These are phyloP conservation scores for Bungarus multicinctus DNA, from an alignment of 2,113 vertebrate species.

Conservation along the genomic window DNA sequence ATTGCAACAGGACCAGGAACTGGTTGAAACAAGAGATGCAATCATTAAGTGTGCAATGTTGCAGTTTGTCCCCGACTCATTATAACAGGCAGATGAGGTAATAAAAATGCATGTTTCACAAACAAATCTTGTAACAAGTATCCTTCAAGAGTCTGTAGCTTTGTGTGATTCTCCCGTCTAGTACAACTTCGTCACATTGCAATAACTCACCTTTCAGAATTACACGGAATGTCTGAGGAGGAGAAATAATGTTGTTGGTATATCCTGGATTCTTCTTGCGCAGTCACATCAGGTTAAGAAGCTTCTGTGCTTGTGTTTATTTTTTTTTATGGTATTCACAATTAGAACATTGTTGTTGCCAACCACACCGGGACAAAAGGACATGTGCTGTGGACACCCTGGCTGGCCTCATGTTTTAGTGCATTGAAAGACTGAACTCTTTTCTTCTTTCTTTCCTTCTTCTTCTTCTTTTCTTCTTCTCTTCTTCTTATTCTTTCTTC, in stretches of 20 bases:
- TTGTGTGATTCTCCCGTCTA: slow-evolving; percentile 76
- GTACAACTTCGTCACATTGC: slow-evolving; percentile 41
- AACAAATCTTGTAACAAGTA: slow-evolving; percentile 86
- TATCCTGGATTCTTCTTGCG: slow-evolving; percentile 47
- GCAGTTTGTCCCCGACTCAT: slow-evolving; percentile 90
- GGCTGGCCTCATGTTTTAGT: not conserved
- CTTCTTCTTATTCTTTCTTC: too few relatives aligned
- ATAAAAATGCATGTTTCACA: slow-evolving; percentile 89
- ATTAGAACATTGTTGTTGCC: slow-evolving; percentile 21
- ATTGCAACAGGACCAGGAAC: slow-evolving; percentile 85
- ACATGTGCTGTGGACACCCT: slow-evolving; percentile 9
- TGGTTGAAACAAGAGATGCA: slow-evolving; percentile 77
- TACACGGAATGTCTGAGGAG: slow-evolving; percentile 26
- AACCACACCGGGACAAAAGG: not conserved
- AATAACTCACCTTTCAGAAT: slow-evolving; percentile 47
- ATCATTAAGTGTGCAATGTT: slow-evolving; percentile 91
- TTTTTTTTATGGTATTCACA: not conserved
- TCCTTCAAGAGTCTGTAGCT: slow-evolving; percentile 83
- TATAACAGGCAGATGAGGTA: slow-evolving; percentile 84
- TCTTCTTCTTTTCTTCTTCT: too few relatives aligned
- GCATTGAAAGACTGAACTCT: not conserved
- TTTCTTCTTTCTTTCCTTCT: too few relatives aligned
- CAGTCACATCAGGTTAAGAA: slow-evolving; percentile 24
- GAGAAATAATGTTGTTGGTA: slow-evolving; percentile 44
- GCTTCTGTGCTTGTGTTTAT: slow-evolving; percentile 1